These are phyloP conservation scores for Panagrolaimus sp. DNA, from an alignment of 1,140 invertebrate genomes.

Conservation along the genomic window DNA sequence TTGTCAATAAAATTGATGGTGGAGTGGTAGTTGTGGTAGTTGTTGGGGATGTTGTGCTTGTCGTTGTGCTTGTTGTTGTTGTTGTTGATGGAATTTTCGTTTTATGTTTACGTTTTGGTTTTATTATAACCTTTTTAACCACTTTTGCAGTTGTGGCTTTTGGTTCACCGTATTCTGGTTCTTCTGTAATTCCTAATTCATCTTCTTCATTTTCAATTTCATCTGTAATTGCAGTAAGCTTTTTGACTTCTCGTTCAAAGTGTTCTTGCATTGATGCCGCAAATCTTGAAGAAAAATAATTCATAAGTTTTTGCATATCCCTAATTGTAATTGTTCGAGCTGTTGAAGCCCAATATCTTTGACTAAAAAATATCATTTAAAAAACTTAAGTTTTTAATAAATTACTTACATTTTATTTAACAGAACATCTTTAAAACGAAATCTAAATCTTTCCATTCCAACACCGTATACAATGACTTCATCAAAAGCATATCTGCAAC, in stretches of 20 bases:
- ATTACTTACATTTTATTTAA: not conserved
- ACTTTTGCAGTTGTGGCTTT: not conserved
- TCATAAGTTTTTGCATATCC: constrained; percentile 14
- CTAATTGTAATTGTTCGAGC: constrained; percentile 13
- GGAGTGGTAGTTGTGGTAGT: not conserved
- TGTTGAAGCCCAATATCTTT: constrained; percentile 10
- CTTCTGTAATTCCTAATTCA: not conserved
- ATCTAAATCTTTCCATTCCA: constrained; percentile 11
- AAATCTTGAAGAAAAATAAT: constrained; percentile 4
- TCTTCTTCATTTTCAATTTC: constrained; percentile 12
- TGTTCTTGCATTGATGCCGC: constrained; percentile 11
- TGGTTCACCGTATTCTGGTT: not conserved
- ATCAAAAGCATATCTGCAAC: constrained; percentile 4
- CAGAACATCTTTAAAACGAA: constrained; percentile 12
- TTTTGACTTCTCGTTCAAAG: constrained; percentile 10
- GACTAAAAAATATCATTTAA: not conserved
- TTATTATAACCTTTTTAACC: not conserved
- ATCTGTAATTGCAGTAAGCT: not conserved
- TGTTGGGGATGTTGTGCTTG: not conserved
- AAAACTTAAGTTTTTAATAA: not conserved
- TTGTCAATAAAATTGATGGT: too few relatives aligned
- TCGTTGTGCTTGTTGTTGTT: not conserved
- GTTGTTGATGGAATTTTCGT: not conserved
- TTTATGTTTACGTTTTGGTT: not conserved
- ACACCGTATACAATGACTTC: constrained; percentile 14